Evolutionary conservation across 2,113 vertebrate genomes (phyloP), one percentile per base, ranked within the genome.

Genomic region (Cynoglossus semilaevis): DNA sequence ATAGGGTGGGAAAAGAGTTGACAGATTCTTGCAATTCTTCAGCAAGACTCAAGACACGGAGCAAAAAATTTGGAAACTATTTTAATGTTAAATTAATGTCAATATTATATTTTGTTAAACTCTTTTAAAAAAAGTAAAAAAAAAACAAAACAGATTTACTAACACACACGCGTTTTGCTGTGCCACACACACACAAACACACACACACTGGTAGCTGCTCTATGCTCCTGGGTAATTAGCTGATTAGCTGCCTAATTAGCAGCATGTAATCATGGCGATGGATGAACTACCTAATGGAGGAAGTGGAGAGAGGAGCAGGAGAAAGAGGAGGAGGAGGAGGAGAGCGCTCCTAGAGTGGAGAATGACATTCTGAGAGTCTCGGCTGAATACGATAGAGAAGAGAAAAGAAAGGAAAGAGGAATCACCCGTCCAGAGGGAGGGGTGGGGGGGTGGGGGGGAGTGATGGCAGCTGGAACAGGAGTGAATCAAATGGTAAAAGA

Each of bases 191-290:
- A 29, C 40, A 12, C 37, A 38, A 2, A 22, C 62, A 50, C 51
- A 50, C 70, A 46, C 79, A 47, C 52, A 2, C 35, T 71, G 6
- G 22, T 29, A 47, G 46, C 51, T 76, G 70, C 70, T 80, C 75
- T 72, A 71, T 75, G 76, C 76, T 80, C 65, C 60, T 52, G 72
- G 73, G 72, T 87, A 88, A 88, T 88, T 88, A 90, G 87, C 83
- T 85, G 81, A 88, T 90, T 88, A 88, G 87, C 84, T 77, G 77
- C 72, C 74, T 86, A 87, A 90, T 88, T 85, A 88, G 86, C 80
- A 81, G 72, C 77, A 80, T 83, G 83, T 82, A 85, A 81, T 88
- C 82, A 79, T 65, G 81, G 76, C 70, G 70, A 76, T 84, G 72
- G 84, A 89, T 84, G 80, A 87, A 75, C 80, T 48, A 68, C 77